Evolutionary conservation across 2,797 vertebrate genomes (phyloP), one percentile per base, ranked within the genome.

Genomic region (Simalia tracyae): DNA sequence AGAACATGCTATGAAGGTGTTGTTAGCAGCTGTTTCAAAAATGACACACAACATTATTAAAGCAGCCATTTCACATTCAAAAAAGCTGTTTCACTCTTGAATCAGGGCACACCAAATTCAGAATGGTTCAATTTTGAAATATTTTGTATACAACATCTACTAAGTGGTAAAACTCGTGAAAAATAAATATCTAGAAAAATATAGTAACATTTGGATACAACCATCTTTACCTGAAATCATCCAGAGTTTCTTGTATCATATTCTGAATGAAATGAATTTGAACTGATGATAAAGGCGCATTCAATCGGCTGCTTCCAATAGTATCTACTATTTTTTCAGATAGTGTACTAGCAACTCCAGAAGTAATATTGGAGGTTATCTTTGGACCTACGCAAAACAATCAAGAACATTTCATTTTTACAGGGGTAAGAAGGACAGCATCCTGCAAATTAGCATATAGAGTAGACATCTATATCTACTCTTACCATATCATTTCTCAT

Each of bases 211-310:
- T 26, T 87, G 8, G 36, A 60, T 91, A n/a, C 17, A 87, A 76
- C 24, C 60, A 11, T 61, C 63, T 96, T 68, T 96, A 99, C 99
- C 99, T 98, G 96, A 99, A 99, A 93, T 99, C 99, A 96, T 99
- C 99, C 97, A 99, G 94, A 2, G 98, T 98, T 92, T 99, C 99
- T 42, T 99, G 98, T 96, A 99, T 99, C 98, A 99, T 99, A 97
- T 98, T 99, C 96, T 98, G 98, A 96, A 99, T 99, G 96, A 99
- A 99, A 96, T 97, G 98, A 96, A 99, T 98, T 97, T 99, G 99
- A 95, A 99, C 95, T 7, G 99, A 98, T 88, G 98, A 98, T 96
- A 99, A 96, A 5, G 99, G 99, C 89, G 98, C 98, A 28, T 96
- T 98, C 64, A 97, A 96, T 14, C 96, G 97, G 94, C 97, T 98